Percentiles rank a stretch among this genome's conserved stretches.
Evolutionary conservation across 2,888 invertebrate genomes (phyloP).

Genomic region (Lasioglossum figueresi): DNA sequence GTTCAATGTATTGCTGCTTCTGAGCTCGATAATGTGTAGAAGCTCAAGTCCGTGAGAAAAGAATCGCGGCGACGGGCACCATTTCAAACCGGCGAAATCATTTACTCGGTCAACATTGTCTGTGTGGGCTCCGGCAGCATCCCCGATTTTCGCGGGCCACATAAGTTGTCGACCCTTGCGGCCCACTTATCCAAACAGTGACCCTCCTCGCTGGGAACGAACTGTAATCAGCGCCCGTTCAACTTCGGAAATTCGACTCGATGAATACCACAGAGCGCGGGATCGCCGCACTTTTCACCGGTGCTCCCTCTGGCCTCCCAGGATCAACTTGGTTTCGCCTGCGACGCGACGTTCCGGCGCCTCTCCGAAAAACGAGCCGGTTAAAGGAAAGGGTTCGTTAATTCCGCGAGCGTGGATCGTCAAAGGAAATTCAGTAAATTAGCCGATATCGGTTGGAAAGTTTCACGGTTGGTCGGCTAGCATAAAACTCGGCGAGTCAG

Average conservation of each 20-base stretch:
- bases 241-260: slow-evolving; percentile 43
- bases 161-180: slow-evolving; percentile 21
- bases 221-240: slow-evolving; percentile 37
- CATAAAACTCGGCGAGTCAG: neutral
- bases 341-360: slow-evolving; percentile 10
- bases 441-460: slow-evolving; percentile 55
- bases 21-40: too few relatives aligned
- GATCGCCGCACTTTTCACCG: slow-evolving; percentile 22
- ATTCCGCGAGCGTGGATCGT: slow-evolving; percentile 60
- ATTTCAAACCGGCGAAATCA: neutral
- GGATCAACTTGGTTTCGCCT: slow-evolving; percentile 6
- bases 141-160: slow-evolving; percentile 1
- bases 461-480: slow-evolving; percentile 31
- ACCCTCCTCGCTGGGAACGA: slow-evolving; percentile 18
- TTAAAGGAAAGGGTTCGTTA: slow-evolving; percentile 44
- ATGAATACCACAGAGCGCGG: slow-evolving; percentile 9
- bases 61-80: neutral
- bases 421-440: slow-evolving; percentile 62
- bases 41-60: neutral
- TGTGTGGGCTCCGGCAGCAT: neutral
- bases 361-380: neutral
- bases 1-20: too few relatives aligned
- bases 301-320: neutral
- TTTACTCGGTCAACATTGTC: neutral
- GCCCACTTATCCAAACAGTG: slow-evolving; percentile 41